Conservation (phyloP, 2,888 invertebrate genomes). For the Coremacera marginata region DNA sequence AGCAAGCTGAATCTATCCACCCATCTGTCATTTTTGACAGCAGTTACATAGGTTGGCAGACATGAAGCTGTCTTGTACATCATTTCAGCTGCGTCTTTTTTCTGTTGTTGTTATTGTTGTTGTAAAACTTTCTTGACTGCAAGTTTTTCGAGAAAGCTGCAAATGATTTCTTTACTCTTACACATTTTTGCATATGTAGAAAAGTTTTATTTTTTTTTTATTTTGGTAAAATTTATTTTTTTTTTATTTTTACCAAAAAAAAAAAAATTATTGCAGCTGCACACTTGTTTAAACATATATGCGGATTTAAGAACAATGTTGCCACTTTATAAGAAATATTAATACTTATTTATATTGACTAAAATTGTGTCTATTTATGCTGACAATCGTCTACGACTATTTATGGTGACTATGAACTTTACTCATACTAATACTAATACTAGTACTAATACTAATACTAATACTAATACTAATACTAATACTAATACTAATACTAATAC, state of each 20-base stretch:
- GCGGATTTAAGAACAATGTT: not conserved
- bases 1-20: not conserved
- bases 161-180: conserved; percentile 25
- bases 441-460: no score
- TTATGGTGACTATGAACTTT: no score
- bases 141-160: conserved; percentile 21
- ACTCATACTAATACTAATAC: no score
- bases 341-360: no score
- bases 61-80: conserved; percentile 19
- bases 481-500: no score
- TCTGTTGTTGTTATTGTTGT: conserved; percentile 20
- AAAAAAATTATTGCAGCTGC: no score
- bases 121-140: conserved; percentile 25
- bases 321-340: not conserved
- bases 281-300: no score
- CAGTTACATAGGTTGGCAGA: not conserved
- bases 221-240: not conserved
- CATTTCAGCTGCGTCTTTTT: not conserved
- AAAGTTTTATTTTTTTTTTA: not conserved
- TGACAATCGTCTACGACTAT: no score
- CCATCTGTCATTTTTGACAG: conserved; percentile 28
- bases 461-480: no score
- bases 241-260: not conserved
- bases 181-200: not conserved
- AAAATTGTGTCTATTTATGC: no score